Percentiles rank a stretch among this genome's conserved stretches.
Evolutionary conservation across 1,140 invertebrate genomes (phyloP).

Genomic region (Pygmarrhopalites habei): DNA sequence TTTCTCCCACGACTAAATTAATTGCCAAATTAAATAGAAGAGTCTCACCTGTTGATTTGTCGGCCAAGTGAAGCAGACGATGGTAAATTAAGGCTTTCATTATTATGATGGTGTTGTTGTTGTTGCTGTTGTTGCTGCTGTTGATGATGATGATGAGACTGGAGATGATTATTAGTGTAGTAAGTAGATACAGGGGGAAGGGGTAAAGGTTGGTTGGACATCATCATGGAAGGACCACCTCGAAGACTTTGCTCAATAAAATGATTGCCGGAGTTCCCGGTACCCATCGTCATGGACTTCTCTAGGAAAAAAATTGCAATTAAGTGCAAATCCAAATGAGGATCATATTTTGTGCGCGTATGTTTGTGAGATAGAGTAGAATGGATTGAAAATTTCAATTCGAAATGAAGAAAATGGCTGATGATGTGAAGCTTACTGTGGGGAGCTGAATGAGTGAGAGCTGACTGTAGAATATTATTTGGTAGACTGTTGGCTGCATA

Average conservation of each 20-base stretch:
- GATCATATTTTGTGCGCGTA: not conserved
- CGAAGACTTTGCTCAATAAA: slow-evolving; percentile 14
- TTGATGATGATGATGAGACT: slow-evolving; percentile 11
- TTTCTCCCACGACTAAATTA: no score
- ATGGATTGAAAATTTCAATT: not conserved
- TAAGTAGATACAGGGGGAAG: slow-evolving; percentile 21
- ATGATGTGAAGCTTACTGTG: not conserved
- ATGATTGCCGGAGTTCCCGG: not conserved
- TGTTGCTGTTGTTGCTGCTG: slow-evolving; percentile 4
- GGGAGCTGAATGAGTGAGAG: slow-evolving; percentile 18
- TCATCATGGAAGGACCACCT: not conserved
- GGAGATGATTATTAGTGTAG: slow-evolving; percentile 7
- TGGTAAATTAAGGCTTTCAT: not conserved
- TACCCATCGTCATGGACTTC: not conserved
- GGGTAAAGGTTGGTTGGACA: slow-evolving; percentile 9
- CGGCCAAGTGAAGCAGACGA: not conserved
- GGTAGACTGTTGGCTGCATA: slow-evolving; percentile 15
- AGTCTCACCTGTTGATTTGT: slow-evolving; percentile 1
- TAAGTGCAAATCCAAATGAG: not conserved
- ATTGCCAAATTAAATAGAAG: no score
- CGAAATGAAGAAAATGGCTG: not conserved
- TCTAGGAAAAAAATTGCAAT: not conserved
- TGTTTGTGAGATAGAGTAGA: not conserved
- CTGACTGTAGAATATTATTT: slow-evolving; percentile 21
- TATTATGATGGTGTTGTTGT: slow-evolving; percentile 10